A percentile compares a stretch with the other conserved stretches of the same genome.
Conservation (phyloP, 2,797 vertebrate genomes). For the Coreius guichenoti region DNA sequence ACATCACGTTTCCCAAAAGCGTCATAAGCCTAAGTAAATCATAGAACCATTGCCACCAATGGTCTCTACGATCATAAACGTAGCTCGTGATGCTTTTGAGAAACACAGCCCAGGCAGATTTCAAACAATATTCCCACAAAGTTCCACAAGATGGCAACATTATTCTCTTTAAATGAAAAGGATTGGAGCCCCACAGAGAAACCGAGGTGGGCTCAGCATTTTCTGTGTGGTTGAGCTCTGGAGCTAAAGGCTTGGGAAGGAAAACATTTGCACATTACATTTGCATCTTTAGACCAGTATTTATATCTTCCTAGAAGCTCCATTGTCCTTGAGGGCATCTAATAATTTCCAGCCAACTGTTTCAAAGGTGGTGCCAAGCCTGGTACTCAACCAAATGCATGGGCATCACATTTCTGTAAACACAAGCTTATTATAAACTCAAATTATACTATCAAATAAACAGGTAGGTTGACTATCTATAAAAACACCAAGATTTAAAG, state of each 20-base stretch:
- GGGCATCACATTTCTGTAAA: constrained; percentile 31
- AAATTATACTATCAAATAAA: constrained; percentile 19
- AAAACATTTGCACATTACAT: constrained; percentile 19
- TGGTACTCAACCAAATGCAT: constrained; percentile 11
- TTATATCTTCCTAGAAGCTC: constrained; percentile 25
- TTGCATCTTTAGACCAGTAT: constrained; percentile 42
- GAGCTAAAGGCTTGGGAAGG: constrained; percentile 21
- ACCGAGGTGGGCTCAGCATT: constrained; percentile 48
- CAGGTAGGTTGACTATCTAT: background rate
- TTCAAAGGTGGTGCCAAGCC: constrained; percentile 14
- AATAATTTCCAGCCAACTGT: constrained; percentile 31
- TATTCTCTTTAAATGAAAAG: constrained; percentile 13
- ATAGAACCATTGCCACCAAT: background rate
- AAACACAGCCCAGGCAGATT: background rate
- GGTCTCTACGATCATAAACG: background rate
- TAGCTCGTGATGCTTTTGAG: background rate
- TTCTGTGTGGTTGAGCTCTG: constrained; percentile 18
- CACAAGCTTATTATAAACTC: constrained; percentile 24
- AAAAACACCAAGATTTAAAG: background rate
- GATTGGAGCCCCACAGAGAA: constrained; percentile 1
- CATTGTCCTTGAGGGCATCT: constrained; percentile 24
- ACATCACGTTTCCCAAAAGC: background rate
- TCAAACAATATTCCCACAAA: background rate
- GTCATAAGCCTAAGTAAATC: background rate
- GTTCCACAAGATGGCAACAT: constrained; percentile 59